phyloP scores from a whole-genome alignment of 2,888 invertebrate genomes.

The Diploptera punctata region DNA sequence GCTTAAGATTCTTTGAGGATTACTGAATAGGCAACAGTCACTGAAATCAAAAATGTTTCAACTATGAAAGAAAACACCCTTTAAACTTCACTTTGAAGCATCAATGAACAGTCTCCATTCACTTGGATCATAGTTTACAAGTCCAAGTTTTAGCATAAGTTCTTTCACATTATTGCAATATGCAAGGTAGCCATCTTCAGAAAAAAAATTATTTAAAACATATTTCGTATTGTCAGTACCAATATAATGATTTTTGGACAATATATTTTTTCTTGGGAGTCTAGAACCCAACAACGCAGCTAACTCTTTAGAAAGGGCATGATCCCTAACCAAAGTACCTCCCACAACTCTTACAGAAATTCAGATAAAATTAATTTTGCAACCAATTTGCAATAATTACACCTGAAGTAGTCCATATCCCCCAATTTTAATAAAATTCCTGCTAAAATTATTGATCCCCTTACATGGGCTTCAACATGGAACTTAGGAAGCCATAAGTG shows the following conservation, averaged over 20 bases:
- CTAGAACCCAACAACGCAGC: not conserved
- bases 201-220: not conserved
- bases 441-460: too few relatives aligned
- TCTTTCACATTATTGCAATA: not conserved
- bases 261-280: not conserved
- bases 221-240: not conserved
- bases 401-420: too few relatives aligned
- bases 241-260: not conserved
- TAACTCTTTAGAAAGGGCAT: not conserved
- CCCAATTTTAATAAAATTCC: too few relatives aligned
- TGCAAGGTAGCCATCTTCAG: not conserved
- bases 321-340: not conserved
- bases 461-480: too few relatives aligned
- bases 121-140: not conserved
- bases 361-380: too few relatives aligned
- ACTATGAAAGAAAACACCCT: not conserved
- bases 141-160: not conserved
- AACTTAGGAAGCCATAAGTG: too few relatives aligned
- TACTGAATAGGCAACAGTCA: not conserved
- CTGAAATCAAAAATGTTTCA: not conserved
- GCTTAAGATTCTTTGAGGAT: not conserved
- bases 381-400: too few relatives aligned
- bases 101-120: not conserved
- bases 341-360: too few relatives aligned
- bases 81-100: slow-evolving; percentile 3